A percentile compares a stretch with the other conserved stretches of the same genome.
phyloP scores from a whole-genome alignment of 2,113 vertebrate genomes.

The Mustela lutreola region DNA sequence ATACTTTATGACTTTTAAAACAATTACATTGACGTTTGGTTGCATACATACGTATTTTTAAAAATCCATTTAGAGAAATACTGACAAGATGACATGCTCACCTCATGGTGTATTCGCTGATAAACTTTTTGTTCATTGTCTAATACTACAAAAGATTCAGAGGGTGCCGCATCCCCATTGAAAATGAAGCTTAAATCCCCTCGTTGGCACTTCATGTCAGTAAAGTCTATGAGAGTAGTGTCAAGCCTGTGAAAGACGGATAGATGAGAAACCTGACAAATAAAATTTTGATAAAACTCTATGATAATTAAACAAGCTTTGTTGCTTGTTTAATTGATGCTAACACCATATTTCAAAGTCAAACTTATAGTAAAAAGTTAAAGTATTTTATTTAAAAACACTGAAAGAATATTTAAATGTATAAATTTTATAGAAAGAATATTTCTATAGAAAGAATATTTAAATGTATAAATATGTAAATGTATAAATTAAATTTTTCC shows the following conservation, averaged over 20 bases:
- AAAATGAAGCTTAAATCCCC: constrained; percentile 99
- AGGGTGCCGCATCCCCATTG: constrained; percentile 95
- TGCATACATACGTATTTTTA: neutral
- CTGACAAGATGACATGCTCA: constrained; percentile 77
- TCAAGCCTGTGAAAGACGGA: constrained; percentile 92
- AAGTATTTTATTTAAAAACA: constrained; percentile 23
- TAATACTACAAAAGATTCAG: constrained; percentile 98
- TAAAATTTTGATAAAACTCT: neutral
- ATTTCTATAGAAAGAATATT: neutral
- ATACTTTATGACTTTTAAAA: neutral
- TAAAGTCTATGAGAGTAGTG: constrained; percentile 99
- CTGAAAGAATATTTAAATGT: constrained; percentile 16
- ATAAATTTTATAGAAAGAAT: neutral
- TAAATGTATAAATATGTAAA: neutral
- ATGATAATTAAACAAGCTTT: constrained; percentile 9
- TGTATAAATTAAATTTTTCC: neutral
- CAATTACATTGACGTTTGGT: neutral
- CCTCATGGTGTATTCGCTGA: constrained; percentile 99
- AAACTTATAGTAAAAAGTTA: constrained; percentile 44
- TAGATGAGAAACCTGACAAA: constrained; percentile 54
- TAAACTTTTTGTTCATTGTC: constrained; percentile 99
- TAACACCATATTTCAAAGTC: constrained; percentile 46
- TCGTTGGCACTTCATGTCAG: constrained; percentile 99
- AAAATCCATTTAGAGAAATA: constrained; percentile 17
- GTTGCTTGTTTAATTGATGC: neutral